These are phyloP conservation scores for Danio choprae DNA, from an alignment of 2,797 vertebrate species.

Conservation along the genomic window DNA sequence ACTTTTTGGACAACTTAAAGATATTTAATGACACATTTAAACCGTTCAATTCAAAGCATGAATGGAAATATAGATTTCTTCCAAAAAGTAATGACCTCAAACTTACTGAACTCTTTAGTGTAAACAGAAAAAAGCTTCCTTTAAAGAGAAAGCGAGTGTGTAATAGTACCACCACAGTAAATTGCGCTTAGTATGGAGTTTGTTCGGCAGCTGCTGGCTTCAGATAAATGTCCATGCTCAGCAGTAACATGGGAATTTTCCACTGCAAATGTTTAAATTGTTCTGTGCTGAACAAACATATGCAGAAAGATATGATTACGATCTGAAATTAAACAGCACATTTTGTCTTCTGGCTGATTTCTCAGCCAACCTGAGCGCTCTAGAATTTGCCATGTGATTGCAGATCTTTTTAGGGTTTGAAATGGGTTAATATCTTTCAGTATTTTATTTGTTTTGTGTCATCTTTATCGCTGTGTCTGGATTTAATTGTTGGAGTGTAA, in stretches of 20 bases:
- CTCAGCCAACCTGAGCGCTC: neutral
- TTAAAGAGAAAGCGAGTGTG: too few species aligned
- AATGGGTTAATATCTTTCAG: neutral
- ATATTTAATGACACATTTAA: neutral
- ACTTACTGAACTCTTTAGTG: neutral
- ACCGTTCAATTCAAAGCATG: neutral
- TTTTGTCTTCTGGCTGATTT: neutral
- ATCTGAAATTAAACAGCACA: neutral
- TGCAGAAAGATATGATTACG: constrained; percentile 15
- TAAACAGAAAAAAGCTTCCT: neutral
- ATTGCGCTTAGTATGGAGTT: neutral
- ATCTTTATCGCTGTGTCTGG: neutral
- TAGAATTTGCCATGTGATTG: neutral
- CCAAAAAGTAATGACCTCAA: neutral
- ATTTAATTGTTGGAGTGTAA: neutral
- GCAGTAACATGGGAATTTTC: constrained; percentile 22
- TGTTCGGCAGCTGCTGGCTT: constrained; percentile 13
- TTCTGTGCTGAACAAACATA: neutral
- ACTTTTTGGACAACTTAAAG: neutral
- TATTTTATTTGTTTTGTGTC: neutral
- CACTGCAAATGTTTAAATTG: constrained; percentile 7
- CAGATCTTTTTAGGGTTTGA: neutral
- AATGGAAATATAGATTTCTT: neutral
- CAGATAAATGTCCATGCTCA: constrained; percentile 16
- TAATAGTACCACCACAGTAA: too few species aligned